These are phyloP conservation scores for Actenoides hombroni DNA, from an alignment of 2,113 vertebrate genomes.

Conservation along the genomic window DNA sequence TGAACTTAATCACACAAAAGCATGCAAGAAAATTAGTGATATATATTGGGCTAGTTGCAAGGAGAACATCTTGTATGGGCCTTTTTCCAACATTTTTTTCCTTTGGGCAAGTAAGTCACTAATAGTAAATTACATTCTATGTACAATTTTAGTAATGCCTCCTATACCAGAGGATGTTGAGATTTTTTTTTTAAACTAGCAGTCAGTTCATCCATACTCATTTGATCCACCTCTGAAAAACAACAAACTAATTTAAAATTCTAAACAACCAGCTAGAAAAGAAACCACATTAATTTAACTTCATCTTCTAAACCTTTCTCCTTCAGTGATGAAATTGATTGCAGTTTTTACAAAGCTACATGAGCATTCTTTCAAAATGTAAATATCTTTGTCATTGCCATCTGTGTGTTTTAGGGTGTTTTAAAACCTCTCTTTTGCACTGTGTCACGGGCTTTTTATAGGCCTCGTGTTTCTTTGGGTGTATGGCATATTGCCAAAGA, in stretches of 20 bases:
- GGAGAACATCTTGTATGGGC: not conserved
- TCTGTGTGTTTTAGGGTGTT: not conserved
- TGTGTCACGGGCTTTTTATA: not conserved
- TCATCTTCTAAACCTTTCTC: not conserved
- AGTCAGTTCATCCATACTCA: not conserved
- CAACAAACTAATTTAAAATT: not conserved
- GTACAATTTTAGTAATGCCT: not conserved
- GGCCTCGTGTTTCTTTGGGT: not conserved
- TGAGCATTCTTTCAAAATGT: not conserved
- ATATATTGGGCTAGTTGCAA: not conserved
- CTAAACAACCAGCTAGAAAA: not conserved
- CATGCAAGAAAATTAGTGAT: not conserved
- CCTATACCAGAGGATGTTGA: not conserved
- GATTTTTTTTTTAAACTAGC: not conserved
- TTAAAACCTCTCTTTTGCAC: slow-evolving; percentile 9
- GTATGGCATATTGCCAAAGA: not conserved
- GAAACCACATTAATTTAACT: not conserved
- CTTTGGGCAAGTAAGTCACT: not conserved
- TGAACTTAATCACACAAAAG: not conserved
- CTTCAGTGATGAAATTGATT: not conserved
- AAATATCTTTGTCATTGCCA: not conserved
- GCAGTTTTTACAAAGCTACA: not conserved
- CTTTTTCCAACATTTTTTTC: not conserved
- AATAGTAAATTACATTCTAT: not conserved
- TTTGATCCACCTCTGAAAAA: not conserved